Base-by-base conservation (phyloP, 2,888 invertebrate genomes). In the Trimorus sp. region DNA sequence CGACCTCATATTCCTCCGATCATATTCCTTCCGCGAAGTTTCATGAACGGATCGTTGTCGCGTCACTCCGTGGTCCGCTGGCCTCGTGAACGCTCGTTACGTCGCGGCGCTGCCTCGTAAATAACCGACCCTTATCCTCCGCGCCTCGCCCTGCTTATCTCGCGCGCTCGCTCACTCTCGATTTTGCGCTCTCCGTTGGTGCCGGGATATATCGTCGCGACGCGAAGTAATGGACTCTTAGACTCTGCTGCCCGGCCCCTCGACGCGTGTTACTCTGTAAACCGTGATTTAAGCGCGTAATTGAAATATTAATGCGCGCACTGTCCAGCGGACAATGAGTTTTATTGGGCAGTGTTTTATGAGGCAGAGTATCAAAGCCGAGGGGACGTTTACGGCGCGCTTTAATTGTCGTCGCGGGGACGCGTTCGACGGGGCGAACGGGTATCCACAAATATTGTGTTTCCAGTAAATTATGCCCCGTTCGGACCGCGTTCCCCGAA, bases 51-150 rank as follows among this genome's bases (percentile, higher is more conserved):
- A 89, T 88, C 86, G 88, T 87, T 88, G 87, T 88, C 88, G 88
- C 87, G 88, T 84, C 86, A 86, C 86, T 88, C 87, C 86, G 87
- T 83, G 87, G 88, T 87, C 86, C 85, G 85, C 86, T 87, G 88
- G 87, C 86, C 87, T 87, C 88, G 85, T 76, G 85, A 84, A 84
- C 85, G 87, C 89, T 89, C 89, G 89, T 89, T 89, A 89, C 87
- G 85, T 85, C 84, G 86, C 86, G 86, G 81, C 85, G 87, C 89
- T 89, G 89, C 88, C 89, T 90, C 89, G 89, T 90, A 90, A 89
- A 90, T 90, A 88, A 89, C 89, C 85, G 85, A 82, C 89, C 87
- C 83, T 75, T 82, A 82, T 79, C 74, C 74, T 84, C 82, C 70
- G 48, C 51, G 26, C 77, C 62, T 53, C 54, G 40, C 65, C 49